phyloP scores from a whole-genome alignment of 2,888 invertebrate genomes.

The Rugalucina vietnamica region DNA sequence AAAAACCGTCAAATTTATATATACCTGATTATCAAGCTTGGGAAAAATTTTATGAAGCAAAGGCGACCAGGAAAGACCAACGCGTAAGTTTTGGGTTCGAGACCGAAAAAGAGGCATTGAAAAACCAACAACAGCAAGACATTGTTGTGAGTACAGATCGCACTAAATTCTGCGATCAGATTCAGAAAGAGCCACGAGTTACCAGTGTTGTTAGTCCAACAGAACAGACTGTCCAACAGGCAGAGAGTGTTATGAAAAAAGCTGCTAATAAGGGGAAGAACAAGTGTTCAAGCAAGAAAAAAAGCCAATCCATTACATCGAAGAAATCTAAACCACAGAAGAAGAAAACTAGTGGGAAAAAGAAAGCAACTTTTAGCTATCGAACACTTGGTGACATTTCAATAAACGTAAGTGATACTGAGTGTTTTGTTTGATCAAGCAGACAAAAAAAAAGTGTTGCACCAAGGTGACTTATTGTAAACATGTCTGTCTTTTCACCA shows the following conservation, averaged over 20 bases:
- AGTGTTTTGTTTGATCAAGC: too few relatives aligned
- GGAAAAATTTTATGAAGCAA: background rate
- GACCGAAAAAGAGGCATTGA: background rate
- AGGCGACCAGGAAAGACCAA: background rate
- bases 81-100: background rate
- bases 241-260: slow-evolving; percentile 10
- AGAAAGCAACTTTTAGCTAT: background rate
- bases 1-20: background rate
- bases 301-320: background rate
- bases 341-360: background rate
- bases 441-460: too few relatives aligned
- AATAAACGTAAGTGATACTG: background rate
- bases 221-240: slow-evolving; percentile 2
- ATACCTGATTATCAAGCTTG: slow-evolving; percentile 16
- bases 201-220: background rate
- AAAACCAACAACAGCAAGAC: background rate
- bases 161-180: background rate
- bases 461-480: background rate
- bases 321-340: background rate
- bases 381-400: slow-evolving; percentile 10
- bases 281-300: background rate
- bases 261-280: background rate
- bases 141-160: background rate
- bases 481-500: slow-evolving; percentile 15
- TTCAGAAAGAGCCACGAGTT: background rate